A percentile compares a stretch with the other conserved stretches of the same genome.
These are phyloP conservation scores for Perognathus longimembris DNA, from an alignment of 2,113 vertebrate genomes.

Conservation along the genomic window DNA sequence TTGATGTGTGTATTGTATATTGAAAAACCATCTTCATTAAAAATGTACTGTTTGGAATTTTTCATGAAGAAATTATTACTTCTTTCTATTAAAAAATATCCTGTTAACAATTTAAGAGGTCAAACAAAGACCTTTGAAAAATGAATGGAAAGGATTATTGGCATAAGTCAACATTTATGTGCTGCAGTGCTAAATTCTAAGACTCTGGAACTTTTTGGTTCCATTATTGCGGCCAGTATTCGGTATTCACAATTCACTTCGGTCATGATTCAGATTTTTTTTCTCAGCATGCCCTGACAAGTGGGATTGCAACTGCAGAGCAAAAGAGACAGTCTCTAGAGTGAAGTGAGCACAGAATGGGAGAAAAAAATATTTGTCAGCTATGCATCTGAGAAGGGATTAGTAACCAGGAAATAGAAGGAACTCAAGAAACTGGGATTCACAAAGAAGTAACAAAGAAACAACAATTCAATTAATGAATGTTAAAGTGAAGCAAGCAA, in stretches of 20 bases:
- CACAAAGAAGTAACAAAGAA: too few species aligned
- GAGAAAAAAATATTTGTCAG: too few species aligned
- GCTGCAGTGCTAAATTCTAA: neutral
- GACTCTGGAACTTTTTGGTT: neutral
- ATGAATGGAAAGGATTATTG: neutral
- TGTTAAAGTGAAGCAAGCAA: too few species aligned
- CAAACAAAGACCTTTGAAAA: neutral
- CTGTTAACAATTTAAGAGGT: constrained; percentile 17
- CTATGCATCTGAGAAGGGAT: too few species aligned
- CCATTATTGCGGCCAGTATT: neutral
- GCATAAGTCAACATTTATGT: constrained; percentile 8
- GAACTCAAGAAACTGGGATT: too few species aligned
- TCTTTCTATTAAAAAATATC: neutral
- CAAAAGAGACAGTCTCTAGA: neutral
- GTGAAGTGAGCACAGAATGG: too few species aligned
- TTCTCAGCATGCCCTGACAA: neutral
- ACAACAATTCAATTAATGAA: too few species aligned
- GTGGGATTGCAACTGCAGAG: neutral
- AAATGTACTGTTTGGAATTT: neutral
- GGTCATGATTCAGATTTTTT: neutral
- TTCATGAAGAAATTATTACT: neutral
- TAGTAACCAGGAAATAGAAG: too few species aligned
- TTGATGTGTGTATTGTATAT: neutral
- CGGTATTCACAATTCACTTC: neutral
- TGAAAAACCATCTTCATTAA: neutral